Conservation (phyloP, 2,888 invertebrate species). For the Lapara coniferarum region DNA sequence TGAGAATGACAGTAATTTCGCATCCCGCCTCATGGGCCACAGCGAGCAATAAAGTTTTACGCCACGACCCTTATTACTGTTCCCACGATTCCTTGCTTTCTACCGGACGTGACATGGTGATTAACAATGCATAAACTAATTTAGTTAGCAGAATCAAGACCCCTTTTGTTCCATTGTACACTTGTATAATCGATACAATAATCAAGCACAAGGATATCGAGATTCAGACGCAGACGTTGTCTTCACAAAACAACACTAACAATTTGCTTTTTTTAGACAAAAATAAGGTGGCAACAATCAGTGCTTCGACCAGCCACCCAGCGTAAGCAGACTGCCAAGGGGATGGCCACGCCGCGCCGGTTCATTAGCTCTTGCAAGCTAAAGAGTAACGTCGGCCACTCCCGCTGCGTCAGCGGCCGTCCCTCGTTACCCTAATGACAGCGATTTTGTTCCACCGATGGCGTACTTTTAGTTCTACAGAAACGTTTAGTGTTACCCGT, state of each 20-base stretch:
- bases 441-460: constrained; percentile 74
- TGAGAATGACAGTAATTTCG: constrained; percentile 74
- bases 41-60: constrained; percentile 74
- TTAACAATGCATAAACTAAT: constrained; percentile 75
- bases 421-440: constrained; percentile 81
- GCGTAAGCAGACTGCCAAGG: constrained; percentile 60
- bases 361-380: constrained; percentile 74
- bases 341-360: constrained; percentile 47
- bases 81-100: constrained; percentile 58
- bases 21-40: constrained; percentile 62
- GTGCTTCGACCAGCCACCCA: constrained; percentile 41
- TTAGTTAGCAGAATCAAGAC: constrained; percentile 45
- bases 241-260: constrained; percentile 34
- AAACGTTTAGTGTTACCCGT: constrained; percentile 74
- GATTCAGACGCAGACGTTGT: neutral
- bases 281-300: constrained; percentile 57
- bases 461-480: constrained; percentile 74
- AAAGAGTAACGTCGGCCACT: constrained; percentile 69
- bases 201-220: neutral
- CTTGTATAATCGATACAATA: neutral
- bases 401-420: constrained; percentile 72
- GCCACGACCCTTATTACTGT: constrained; percentile 69
- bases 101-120: constrained; percentile 66
- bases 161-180: neutral
- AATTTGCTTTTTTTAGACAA: constrained; percentile 50